Evolutionary conservation across 2,113 vertebrate genomes (phyloP).

Genomic region (Psittacula cyanocephala): DNA sequence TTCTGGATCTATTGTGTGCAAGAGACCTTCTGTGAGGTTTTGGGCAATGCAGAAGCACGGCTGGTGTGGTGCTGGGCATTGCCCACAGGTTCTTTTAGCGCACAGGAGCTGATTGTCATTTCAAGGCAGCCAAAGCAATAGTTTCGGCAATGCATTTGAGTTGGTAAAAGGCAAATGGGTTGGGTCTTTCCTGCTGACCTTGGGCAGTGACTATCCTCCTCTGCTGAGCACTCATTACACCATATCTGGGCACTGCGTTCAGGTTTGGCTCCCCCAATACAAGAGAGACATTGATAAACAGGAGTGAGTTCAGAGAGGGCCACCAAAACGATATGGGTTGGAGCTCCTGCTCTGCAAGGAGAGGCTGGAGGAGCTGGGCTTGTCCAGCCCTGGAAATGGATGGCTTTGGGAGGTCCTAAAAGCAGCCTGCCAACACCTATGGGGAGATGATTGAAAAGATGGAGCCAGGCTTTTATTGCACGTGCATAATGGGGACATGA

Average conservation of each 20-base stretch:
- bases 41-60: background rate
- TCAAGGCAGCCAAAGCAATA: background rate
- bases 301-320: background rate
- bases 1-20: background rate
- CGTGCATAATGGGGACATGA: too few species aligned
- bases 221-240: background rate
- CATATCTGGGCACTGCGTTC: fast-evolving
- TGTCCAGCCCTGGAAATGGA: background rate
- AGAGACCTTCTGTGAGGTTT: background rate
- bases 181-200: background rate
- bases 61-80: background rate
- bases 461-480: background rate
- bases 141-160: background rate
- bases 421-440: fast-evolving
- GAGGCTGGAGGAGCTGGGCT: background rate
- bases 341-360: background rate
- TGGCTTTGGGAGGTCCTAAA: background rate
- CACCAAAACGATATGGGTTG: background rate
- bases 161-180: background rate
- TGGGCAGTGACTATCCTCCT: background rate
- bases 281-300: background rate
- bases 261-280: fast-evolving
- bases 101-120: background rate
- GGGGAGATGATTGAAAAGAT: background rate
- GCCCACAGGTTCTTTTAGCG: background rate